These are phyloP conservation scores for Serinus canaria DNA, from an alignment of 2,113 vertebrate species.

Conservation along the genomic window DNA sequence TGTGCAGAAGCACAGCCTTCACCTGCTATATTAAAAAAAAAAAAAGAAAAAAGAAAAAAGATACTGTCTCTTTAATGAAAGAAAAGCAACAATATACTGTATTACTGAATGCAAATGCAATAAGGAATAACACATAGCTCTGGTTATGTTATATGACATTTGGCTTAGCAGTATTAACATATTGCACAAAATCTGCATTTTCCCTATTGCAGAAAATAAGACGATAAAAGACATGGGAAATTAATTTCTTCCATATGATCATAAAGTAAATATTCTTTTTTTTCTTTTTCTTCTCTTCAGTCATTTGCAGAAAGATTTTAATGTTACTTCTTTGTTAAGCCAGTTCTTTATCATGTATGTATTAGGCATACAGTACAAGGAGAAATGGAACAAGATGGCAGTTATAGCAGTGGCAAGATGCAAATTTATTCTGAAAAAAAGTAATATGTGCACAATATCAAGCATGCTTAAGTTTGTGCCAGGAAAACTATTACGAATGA, in stretches of 20 bases:
- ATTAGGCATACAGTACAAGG: slow-evolving; percentile 40
- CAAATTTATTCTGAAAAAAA: slow-evolving; percentile 71
- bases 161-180: slow-evolving; percentile 63
- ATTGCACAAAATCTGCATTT: slow-evolving; percentile 64
- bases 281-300: slow-evolving; percentile 4
- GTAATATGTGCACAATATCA: slow-evolving; percentile 66
- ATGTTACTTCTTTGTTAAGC: slow-evolving; percentile 50
- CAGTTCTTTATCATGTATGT: slow-evolving; percentile 66
- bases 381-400: slow-evolving; percentile 62
- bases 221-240: slow-evolving; percentile 26
- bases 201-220: slow-evolving; percentile 50
- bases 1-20: slow-evolving; percentile 35
- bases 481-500: slow-evolving; percentile 42
- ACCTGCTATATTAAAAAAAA: background rate
- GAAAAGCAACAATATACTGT: slow-evolving; percentile 51
- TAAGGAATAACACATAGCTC: slow-evolving; percentile 56
- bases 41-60: background rate
- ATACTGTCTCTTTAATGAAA: slow-evolving; percentile 66
- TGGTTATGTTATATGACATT: slow-evolving; percentile 59
- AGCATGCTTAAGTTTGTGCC: slow-evolving; percentile 65
- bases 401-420: slow-evolving; percentile 60
- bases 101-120: slow-evolving; percentile 50
- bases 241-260: slow-evolving; percentile 22
- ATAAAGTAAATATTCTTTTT: slow-evolving; percentile 38
- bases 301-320: slow-evolving; percentile 65